These are phyloP conservation scores for Artibeus lituratus DNA, from an alignment of 2,797 vertebrate genomes.

Conservation along the genomic window DNA sequence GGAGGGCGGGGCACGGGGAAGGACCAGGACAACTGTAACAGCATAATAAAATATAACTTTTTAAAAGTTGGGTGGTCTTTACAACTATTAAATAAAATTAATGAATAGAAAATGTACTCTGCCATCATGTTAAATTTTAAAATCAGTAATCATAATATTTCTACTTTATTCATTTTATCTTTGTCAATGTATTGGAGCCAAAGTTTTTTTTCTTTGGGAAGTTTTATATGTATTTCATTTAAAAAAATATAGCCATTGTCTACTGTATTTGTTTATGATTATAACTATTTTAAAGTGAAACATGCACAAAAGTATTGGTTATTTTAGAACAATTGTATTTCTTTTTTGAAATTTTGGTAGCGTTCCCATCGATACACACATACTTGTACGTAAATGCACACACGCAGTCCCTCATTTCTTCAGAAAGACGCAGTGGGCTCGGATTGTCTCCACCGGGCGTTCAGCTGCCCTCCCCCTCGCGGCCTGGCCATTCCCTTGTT, in stretches of 20 bases:
- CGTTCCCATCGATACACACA: background rate
- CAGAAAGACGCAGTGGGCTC: too few relatives aligned
- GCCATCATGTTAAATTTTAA: background rate
- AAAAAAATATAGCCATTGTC: background rate
- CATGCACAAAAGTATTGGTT: background rate
- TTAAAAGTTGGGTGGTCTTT: background rate
- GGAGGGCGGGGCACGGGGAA: too few relatives aligned
- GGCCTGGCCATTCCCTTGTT: too few relatives aligned
- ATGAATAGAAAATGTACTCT: background rate
- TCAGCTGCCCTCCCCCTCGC: too few relatives aligned
- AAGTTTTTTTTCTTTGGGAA: background rate
- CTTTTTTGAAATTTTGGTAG: constrained; percentile 10
- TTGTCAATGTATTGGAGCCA: background rate
- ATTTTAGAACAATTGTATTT: background rate
- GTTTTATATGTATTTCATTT: background rate
- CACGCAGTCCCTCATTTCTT: too few relatives aligned
- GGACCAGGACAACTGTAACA: too few relatives aligned
- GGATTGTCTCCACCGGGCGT: too few relatives aligned
- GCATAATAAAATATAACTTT: too few relatives aligned
- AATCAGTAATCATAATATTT: background rate
- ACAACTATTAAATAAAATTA: background rate
- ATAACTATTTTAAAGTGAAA: background rate
- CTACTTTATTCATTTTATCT: background rate
- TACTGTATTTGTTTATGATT: background rate
- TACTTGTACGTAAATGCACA: background rate